Conservation (phyloP, 2,797 vertebrate species). For the Coregonus ussuriensis region DNA sequence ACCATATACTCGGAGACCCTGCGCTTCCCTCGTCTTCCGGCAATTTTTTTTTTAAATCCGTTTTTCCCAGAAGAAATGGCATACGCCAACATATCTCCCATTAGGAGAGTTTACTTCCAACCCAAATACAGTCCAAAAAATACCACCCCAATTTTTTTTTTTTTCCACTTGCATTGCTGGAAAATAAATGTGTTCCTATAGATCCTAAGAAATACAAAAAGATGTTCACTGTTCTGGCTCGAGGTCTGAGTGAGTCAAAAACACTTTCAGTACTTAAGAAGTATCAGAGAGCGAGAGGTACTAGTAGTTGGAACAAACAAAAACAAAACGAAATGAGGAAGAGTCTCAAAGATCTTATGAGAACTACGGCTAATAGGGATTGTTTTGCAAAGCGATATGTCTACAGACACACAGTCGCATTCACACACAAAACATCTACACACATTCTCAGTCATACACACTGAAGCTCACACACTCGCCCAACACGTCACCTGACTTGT, state of each 20-base stretch:
- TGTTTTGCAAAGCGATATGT: conserved; percentile 37
- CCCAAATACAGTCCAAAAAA: not conserved
- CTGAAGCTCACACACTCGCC: conserved; percentile 27
- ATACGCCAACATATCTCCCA: not conserved
- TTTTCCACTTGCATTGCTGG: too few species aligned
- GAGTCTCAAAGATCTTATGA: conserved; percentile 24
- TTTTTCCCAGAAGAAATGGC: not conserved
- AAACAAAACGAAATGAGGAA: conserved; percentile 14
- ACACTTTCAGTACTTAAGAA: not conserved
- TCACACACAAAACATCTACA: conserved; percentile 24
- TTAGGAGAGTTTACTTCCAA: not conserved
- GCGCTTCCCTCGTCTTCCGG: not conserved
- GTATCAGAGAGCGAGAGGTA: too few species aligned
- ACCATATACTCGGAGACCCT: not conserved
- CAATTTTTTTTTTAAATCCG: not conserved
- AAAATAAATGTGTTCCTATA: not conserved
- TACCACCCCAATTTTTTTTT: not conserved
- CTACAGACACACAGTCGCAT: conserved; percentile 24
- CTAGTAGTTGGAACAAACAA: conserved; percentile 21
- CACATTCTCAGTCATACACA: conserved; percentile 9
- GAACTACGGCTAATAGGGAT: conserved; percentile 50
- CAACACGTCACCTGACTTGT: conserved; percentile 22
- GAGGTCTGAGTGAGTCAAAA: not conserved
- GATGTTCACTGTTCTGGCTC: not conserved
- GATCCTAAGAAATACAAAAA: conserved; percentile 1